phyloP scores from a whole-genome alignment of 1,140 invertebrate species.

The Drosophila funebris region DNA sequence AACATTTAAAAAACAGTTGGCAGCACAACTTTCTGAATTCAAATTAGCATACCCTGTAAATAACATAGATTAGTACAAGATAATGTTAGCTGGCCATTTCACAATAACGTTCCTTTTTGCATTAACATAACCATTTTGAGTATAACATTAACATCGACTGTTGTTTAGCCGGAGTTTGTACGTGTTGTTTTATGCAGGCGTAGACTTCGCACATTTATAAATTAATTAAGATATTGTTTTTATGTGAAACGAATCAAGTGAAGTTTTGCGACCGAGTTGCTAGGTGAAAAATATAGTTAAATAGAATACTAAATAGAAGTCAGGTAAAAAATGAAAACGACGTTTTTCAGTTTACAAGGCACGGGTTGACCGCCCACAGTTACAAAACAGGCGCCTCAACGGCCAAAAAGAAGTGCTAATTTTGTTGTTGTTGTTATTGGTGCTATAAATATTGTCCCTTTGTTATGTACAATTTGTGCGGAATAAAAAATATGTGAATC shows the following conservation, averaged over 20 bases:
- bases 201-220: constrained; percentile 32
- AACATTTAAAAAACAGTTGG: background rate
- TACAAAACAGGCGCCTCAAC: constrained; percentile 58
- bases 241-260: constrained; percentile 27
- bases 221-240: constrained; percentile 38
- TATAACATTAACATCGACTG: constrained; percentile 25
- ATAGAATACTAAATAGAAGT: background rate
- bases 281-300: background rate
- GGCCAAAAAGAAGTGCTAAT: constrained; percentile 20
- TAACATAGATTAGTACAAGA: background rate
- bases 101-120: background rate
- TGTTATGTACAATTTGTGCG: background rate
- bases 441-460: constrained; percentile 18
- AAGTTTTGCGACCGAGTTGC: constrained; percentile 1
- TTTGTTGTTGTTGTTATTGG: constrained; percentile 20
- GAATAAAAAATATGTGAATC: background rate
- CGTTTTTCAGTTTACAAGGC: constrained; percentile 21
- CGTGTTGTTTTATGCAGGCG: constrained; percentile 36
- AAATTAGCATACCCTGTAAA: background rate
- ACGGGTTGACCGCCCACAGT: constrained; percentile 31
- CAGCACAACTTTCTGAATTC: constrained; percentile 15
- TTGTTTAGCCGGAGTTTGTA: constrained; percentile 35
- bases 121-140: constrained; percentile 41
- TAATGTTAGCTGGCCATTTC: background rate
- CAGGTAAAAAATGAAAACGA: constrained; percentile 30